Evolutionary conservation across 2,888 invertebrate species (phyloP), one percentile per base, ranked within the genome.

Genomic region (Yponomeuta cagnagella): DNA sequence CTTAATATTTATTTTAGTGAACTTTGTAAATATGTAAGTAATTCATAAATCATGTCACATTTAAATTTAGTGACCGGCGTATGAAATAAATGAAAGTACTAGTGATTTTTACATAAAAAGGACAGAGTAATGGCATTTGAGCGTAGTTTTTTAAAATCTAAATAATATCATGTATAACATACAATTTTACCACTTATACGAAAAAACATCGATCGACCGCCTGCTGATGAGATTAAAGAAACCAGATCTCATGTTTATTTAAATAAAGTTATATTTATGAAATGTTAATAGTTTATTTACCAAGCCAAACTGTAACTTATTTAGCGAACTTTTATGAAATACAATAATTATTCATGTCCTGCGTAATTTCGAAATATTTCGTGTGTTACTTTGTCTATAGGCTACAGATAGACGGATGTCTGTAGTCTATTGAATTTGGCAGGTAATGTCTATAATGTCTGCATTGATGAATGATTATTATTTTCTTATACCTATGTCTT

Each of bases 211-310:
- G 48, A 70, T 65, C 68, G 70, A 71, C 65, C 63, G 71, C 73
- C 73, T 73, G 67, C 74, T 81, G 80, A 87, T 87, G 91, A 91
- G 90, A 90, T 91, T 91, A 91, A 75, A 85, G 80, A 88, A 90
- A 82, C 86, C 80, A 83, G 90, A 91, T 91, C 91, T 90, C 91
- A 81, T 85, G 87, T 84, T 86, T 84, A 85, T 87, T 83, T 79
- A 83, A 84, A 82, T 70, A 83, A 37, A 63, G 85, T 86, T 86
- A 86, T 87, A 86, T 84, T 82, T 58, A 58, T 58, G 3, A 58
- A 58, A 58, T 58, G 2, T 15, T 15, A 80, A 81, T 80, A 79
- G 79, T 79, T 76, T 76, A 70, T 48, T 70, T 66, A 66, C 63
- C 30, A 63, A 63, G 48, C 75, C 74, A 73, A 79, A 79, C 73